Evolutionary conservation across 2,113 vertebrate species (phyloP).

Genomic region (Leptosomus discolor): DNA sequence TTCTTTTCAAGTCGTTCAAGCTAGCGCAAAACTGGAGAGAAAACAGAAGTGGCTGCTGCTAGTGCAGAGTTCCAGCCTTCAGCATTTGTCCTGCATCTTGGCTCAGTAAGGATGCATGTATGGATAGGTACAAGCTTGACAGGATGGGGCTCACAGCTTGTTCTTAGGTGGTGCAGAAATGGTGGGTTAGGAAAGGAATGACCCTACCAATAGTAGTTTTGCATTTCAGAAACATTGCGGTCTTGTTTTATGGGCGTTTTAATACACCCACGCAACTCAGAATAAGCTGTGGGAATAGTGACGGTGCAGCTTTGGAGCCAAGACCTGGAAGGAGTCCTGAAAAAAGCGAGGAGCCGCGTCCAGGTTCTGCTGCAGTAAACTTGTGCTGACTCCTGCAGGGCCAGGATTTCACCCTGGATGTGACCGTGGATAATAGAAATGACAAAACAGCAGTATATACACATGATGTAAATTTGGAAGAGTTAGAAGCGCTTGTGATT

Average conservation of each 20-base stretch:
- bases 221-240: not conserved
- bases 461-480: not conserved
- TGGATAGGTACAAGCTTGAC: no score
- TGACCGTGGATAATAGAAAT: rapidly evolving
- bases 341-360: not conserved
- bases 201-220: not conserved
- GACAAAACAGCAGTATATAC: not conserved
- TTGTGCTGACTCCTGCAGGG: not conserved
- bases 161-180: not conserved
- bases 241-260: not conserved
- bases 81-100: no score
- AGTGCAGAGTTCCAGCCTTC: not conserved
- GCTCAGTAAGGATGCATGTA: rapidly evolving
- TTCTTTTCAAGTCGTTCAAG: not conserved
- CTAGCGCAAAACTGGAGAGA: not conserved
- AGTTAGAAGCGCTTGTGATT: not conserved
- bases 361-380: not conserved
- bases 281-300: not conserved
- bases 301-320: not conserved
- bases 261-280: not conserved
- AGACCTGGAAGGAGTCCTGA: not conserved
- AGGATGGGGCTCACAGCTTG: not conserved
- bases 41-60: no score
- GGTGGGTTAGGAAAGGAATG: not conserved
- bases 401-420: not conserved